phyloP scores from a whole-genome alignment of 1,140 invertebrate species.

The Luehdorfia chinensis region DNA sequence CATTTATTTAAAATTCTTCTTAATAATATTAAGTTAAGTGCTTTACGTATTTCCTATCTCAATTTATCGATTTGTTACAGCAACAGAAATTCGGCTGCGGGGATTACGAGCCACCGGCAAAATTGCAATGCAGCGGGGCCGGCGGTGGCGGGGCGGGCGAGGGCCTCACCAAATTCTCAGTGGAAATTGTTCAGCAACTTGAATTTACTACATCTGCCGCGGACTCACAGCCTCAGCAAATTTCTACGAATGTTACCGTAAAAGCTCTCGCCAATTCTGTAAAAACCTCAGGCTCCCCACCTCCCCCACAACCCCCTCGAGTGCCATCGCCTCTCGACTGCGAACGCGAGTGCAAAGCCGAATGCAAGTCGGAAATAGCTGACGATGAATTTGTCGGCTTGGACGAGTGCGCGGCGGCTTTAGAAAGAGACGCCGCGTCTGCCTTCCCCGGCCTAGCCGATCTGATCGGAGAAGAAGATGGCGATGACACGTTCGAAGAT shows the following conservation, averaged over 20 bases:
- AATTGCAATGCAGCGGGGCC: slow-evolving; percentile 82
- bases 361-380: slow-evolving; percentile 90
- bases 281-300: slow-evolving; percentile 83
- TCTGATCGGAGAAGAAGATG: slow-evolving; percentile 89
- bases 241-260: slow-evolving; percentile 94
- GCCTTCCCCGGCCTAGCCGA: slow-evolving; percentile 88
- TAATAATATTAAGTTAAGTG: too few relatives aligned
- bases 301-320: slow-evolving; percentile 60
- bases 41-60: too few relatives aligned
- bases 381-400: slow-evolving; percentile 90
- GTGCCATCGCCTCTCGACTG: slow-evolving; percentile 78
- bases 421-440: slow-evolving; percentile 87
- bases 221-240: slow-evolving; percentile 91
- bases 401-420: slow-evolving; percentile 86
- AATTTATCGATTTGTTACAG: slow-evolving; percentile 80
- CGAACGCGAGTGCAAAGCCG: slow-evolving; percentile 73
- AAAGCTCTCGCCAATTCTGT: slow-evolving; percentile 91
- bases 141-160: slow-evolving; percentile 73
- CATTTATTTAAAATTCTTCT: too few relatives aligned
- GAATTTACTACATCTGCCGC: slow-evolving; percentile 91
- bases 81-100: slow-evolving; percentile 90
- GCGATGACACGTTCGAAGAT: slow-evolving; percentile 91
- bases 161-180: slow-evolving; percentile 88
- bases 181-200: slow-evolving; percentile 93
- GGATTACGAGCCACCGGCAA: slow-evolving; percentile 89